These are phyloP conservation scores for Trachops cirrhosus DNA, from an alignment of 2,797 vertebrate species.

Conservation along the genomic window DNA sequence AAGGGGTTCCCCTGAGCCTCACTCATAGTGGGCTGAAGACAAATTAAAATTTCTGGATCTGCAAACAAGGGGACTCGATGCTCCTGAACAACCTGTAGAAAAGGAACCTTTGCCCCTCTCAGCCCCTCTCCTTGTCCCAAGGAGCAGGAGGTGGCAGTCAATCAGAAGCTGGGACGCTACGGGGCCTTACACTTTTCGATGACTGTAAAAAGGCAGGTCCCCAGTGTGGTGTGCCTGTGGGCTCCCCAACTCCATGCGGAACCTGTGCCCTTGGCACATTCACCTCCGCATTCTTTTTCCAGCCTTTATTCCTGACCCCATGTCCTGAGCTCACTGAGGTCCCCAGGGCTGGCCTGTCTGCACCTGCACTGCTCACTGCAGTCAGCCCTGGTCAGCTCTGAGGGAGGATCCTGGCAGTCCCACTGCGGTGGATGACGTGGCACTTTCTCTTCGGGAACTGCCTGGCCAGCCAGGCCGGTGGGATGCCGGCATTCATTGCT, in stretches of 20 bases:
- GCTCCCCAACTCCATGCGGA: neutral
- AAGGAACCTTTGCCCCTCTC: neutral
- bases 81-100: neutral
- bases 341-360: neutral
- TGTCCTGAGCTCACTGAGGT: neutral
- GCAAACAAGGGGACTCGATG: neutral
- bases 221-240: rapidly evolving
- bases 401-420: neutral
- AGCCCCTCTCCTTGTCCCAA: neutral
- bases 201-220: neutral
- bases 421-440: neutral
- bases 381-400: neutral
- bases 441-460: neutral
- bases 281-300: neutral
- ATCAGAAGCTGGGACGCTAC: rapidly evolving
- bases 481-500: neutral
- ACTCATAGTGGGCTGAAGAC: neutral
- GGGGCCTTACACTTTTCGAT: rapidly evolving
- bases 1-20: neutral
- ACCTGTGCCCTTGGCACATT: neutral
- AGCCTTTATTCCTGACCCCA: neutral
- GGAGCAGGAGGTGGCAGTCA: neutral
- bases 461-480: neutral
- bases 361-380: neutral
- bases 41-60: neutral